Evolutionary conservation across 2,797 vertebrate species (phyloP), one percentile per base, ranked within the genome.

Genomic region (Trichosurus vulpecula): DNA sequence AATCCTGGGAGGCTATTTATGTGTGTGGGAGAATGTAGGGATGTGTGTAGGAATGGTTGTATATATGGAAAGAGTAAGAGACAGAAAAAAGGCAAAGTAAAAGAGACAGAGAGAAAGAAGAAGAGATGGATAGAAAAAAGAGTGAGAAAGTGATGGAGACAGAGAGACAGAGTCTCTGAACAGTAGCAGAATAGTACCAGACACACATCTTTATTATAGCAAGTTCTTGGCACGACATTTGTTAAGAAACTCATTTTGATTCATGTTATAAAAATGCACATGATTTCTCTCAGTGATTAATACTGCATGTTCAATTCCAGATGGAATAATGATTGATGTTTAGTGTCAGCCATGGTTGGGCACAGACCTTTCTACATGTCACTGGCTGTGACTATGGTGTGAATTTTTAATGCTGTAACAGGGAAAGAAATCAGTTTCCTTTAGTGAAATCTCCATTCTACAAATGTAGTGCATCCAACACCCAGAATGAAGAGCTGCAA

Each of bases 321-420:
- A 95, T 0, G 92, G 31, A 95, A 89, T 94, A 95, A 94, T 94
- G 93, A 95, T 92, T 95, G 93, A 97, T 97, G 30, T 25, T 92
- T 31, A 91, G 57, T 41, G 12, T 91, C 53, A 96, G 19, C 92
- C 91, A 92, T 52, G 53, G 4, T 30, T 96, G 93, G 14, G 2
- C 93, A 90, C 10, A 96, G 53, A 90, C 58, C 52, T 92, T 53
- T 66, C 53, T 12, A 19, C 16, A 4, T 51, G 35, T 93, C 56
- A 22, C 47, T 90, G 47, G 58, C 95, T 94, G 58, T 92, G 51
- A 95, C 13, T 87, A 6, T 3, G 90, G 91, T 95, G 57, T 96
- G 87, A 96, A 97, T 95, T 3, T 66, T 0, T 0, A 41, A 53
- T 31, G 0, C 35, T 66, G 19, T 29, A 95, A 94, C 96, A 91